A percentile compares a stretch with the other conserved stretches of the same genome.
Evolutionary conservation across 2,113 vertebrate species (phyloP).

Genomic region (Oryzias javanicus): DNA sequence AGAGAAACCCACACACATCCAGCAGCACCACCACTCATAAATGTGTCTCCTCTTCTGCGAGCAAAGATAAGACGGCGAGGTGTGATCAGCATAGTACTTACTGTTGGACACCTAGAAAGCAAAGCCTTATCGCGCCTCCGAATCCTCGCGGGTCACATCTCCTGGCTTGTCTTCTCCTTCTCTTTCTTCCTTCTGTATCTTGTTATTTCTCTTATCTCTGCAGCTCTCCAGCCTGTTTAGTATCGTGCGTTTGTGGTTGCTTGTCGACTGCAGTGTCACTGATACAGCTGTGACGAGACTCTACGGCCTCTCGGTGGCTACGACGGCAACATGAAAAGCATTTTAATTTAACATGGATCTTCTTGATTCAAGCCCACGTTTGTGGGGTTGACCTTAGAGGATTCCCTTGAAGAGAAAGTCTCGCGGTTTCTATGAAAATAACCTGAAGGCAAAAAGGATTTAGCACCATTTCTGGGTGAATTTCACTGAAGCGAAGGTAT

Average conservation of each 20-base stretch:
- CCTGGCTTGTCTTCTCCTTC: background rate
- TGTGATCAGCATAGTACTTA: constrained; percentile 37
- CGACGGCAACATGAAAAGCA: background rate
- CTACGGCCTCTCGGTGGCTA: background rate
- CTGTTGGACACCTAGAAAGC: constrained; percentile 42
- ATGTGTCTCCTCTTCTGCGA: constrained; percentile 39
- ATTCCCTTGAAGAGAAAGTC: background rate
- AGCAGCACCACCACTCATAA: constrained; percentile 10
- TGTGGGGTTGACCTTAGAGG: background rate
- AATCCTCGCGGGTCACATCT: constrained; percentile 31
- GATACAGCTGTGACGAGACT: background rate
- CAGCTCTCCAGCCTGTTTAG: constrained; percentile 4
- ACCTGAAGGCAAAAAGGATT: too few relatives aligned
- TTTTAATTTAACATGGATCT: background rate
- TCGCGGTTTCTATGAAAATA: too few relatives aligned
- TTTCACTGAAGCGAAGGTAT: too few relatives aligned
- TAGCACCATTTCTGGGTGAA: too few relatives aligned
- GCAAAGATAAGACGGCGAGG: constrained; percentile 47
- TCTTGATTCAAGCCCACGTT: background rate
- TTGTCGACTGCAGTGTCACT: background rate
- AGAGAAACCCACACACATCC: constrained; percentile 1
- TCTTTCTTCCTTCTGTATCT: background rate
- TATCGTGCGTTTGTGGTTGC: constrained; percentile 5
- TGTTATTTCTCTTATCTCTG: constrained; percentile 1
- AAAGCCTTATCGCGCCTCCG: constrained; percentile 32